These are phyloP conservation scores for Tenualosa thibaudeaui DNA, from an alignment of 2,797 vertebrate species.

Conservation along the genomic window DNA sequence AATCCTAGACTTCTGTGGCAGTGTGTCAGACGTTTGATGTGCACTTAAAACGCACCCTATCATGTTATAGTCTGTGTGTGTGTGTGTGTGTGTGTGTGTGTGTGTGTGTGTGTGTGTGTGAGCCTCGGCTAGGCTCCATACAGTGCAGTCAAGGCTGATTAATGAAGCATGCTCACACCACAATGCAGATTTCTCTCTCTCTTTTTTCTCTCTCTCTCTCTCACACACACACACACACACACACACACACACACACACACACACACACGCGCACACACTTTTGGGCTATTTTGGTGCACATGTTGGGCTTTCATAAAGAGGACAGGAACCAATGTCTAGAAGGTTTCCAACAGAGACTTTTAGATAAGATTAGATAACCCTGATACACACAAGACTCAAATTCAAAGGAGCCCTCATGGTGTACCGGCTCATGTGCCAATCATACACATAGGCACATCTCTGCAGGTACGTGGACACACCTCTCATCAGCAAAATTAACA, in stretches of 20 bases:
- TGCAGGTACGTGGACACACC: too few relatives aligned
- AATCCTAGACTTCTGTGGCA: too few relatives aligned
- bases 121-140: slow-evolving; percentile 18
- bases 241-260: background rate
- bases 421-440: too few relatives aligned
- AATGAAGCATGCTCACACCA: slow-evolving; percentile 16
- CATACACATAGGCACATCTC: too few relatives aligned
- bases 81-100: background rate
- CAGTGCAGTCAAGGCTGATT: background rate
- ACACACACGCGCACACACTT: background rate
- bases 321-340: background rate
- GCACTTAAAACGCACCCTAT: too few relatives aligned
- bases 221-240: background rate
- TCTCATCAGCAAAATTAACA: too few relatives aligned
- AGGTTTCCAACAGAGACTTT: too few relatives aligned
- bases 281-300: background rate
- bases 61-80: background rate
- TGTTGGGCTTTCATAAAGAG: background rate
- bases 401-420: too few relatives aligned
- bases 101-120: background rate
- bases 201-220: slow-evolving; percentile 37
- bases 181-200: slow-evolving; percentile 21
- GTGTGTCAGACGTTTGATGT: too few relatives aligned
- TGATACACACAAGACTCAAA: too few relatives aligned
- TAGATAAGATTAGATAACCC: too few relatives aligned